Conservation (phyloP, 2,113 vertebrate genomes). For the Urocitellus parryii region DNA sequence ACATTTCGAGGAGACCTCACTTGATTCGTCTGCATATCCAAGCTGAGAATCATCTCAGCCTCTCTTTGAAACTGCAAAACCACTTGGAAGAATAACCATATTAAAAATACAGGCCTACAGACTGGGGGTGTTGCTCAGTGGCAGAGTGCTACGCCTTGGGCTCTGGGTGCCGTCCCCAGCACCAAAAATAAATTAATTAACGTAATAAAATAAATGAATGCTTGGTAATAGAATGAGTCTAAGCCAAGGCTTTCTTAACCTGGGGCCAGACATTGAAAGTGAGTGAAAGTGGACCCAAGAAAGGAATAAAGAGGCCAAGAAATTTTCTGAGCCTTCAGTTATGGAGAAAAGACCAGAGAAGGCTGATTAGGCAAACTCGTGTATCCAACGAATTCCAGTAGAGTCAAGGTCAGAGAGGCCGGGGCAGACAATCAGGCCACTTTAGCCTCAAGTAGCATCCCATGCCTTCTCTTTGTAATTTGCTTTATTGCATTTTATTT, state of each 20-base stretch:
- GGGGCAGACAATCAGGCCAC: neutral
- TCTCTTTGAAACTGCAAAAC: neutral
- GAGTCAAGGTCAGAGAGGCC: neutral
- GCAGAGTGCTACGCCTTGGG: neutral
- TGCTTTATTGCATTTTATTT: neutral
- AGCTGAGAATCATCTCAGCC: neutral
- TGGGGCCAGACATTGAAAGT: neutral
- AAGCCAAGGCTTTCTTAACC: neutral
- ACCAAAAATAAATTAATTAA: neutral
- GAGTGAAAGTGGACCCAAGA: neutral
- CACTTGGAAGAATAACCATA: neutral
- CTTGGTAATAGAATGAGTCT: neutral
- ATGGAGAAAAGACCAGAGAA: neutral
- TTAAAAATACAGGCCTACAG: neutral
- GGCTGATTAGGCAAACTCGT: fast-evolving
- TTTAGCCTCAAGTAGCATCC: too few relatives aligned
- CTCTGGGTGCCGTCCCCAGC: neutral
- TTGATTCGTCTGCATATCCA: neutral
- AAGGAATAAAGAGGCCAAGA: neutral
- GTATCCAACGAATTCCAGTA: fast-evolving
- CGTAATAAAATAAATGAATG: neutral
- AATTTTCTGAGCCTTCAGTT: neutral
- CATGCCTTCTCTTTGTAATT: neutral
- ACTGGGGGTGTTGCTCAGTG: neutral
- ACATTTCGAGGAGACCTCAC: too few relatives aligned